Base-by-base conservation (phyloP, 2,113 vertebrate genomes). In the Craseonycteris thonglongyai region DNA sequence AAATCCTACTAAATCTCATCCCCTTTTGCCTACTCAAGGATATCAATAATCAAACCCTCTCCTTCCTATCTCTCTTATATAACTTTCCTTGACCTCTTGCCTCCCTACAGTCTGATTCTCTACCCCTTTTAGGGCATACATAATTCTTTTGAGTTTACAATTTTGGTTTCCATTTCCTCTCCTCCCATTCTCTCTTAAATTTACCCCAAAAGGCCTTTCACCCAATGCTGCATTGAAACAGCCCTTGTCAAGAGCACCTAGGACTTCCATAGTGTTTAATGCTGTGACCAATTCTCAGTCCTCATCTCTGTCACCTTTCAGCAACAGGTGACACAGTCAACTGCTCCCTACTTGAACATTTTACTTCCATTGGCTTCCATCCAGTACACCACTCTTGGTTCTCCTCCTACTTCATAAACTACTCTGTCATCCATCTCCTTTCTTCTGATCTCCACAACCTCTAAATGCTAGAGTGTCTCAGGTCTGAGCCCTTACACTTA, bases 381-480 rank as follows among this genome's bases (percentile, higher is more conserved):
- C 26, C 22, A 94, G 84, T 28, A 93, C 3, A 87, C 15, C 30
- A 83, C 45, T 84, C 49, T n/a, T n/a, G n/a, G n/a, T n/a, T 93
- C 65, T 82, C 63, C 65, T 85, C 40, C 14, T 84, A 71, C 47
- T 95, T 95, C 33, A 90, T 65, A 78, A 82, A 94, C 54, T 94
- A 84, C 59, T 88, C 54, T 63, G 30, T 24, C 22, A 11, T 81
- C 28, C 22, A 11, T 81, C n/a, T 90, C n/a, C 38, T 86, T 92
- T 76, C 56, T 72, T 24, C n/a, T n/a, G n/a, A 91, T 78, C 66
- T 93, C 35, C n/a, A 91, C 68, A 86, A 72, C 22, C 59, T 87
- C 22, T 82, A 78, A 82, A 78, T 65, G 35, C 45, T 35, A 2
- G 19, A 47, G 7, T 83, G 24, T 33, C 61, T 88, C 22, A 47